phyloP scores from a whole-genome alignment of 2,888 invertebrate genomes.

The Romanomermis culicivorax region DNA sequence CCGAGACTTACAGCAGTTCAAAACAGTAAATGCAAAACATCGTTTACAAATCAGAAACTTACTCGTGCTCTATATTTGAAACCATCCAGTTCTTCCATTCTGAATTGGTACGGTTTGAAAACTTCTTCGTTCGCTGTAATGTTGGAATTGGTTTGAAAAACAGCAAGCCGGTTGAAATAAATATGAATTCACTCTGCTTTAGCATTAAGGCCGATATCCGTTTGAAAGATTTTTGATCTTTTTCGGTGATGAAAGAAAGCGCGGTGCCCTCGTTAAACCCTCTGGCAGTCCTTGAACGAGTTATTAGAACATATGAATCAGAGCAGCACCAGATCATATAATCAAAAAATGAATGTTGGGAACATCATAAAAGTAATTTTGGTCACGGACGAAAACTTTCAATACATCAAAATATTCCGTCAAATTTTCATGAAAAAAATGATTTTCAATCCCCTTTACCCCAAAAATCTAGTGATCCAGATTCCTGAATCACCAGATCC shows the following conservation, averaged over 20 bases:
- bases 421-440: too few relatives aligned
- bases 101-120: conserved; percentile 67
- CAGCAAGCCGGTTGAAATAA: too few relatives aligned
- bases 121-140: conserved; percentile 24
- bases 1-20: not conserved
- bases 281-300: conserved; percentile 33
- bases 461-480: too few relatives aligned
- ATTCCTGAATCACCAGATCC: too few relatives aligned
- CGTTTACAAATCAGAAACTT: not conserved
- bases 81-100: conserved; percentile 79
- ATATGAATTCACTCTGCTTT: not conserved
- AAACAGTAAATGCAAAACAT: not conserved
- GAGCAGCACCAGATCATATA: too few relatives aligned
- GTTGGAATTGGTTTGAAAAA: not conserved
- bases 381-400: too few relatives aligned
- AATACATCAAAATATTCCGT: too few relatives aligned
- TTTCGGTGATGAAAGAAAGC: conserved; percentile 58
- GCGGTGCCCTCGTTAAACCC: conserved; percentile 35
- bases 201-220: conserved; percentile 41
- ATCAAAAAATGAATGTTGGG: too few relatives aligned
- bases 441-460: too few relatives aligned
- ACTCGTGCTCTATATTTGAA: conserved; percentile 70
- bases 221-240: conserved; percentile 50
- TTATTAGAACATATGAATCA: not conserved
- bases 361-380: too few relatives aligned